phyloP scores from a whole-genome alignment of 2,797 vertebrate species.

The Periophthalmus magnuspinnatus region DNA sequence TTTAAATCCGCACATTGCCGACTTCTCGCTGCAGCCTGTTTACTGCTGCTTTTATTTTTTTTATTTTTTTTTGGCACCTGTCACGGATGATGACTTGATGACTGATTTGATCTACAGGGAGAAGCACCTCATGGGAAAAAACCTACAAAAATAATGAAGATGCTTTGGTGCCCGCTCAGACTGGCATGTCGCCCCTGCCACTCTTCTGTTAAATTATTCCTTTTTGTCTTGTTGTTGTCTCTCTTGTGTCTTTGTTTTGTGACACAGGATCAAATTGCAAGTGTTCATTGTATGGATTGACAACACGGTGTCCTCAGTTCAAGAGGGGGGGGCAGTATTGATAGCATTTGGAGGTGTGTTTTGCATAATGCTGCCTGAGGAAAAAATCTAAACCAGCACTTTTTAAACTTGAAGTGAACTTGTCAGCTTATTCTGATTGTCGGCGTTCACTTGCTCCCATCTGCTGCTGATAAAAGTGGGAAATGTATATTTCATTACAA shows the following conservation, averaged over 20 bases:
- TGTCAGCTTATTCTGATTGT: slow-evolving; percentile 30
- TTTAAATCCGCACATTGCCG: neutral
- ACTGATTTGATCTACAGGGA: slow-evolving; percentile 62
- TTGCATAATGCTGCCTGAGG: slow-evolving; percentile 68
- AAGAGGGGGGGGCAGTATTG: slow-evolving; percentile 51
- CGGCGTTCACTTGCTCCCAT: slow-evolving; percentile 18
- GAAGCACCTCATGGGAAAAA: slow-evolving; percentile 41
- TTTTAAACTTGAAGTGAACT: slow-evolving; percentile 25
- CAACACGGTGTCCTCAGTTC: slow-evolving; percentile 58
- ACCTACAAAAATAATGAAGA: slow-evolving; percentile 60
- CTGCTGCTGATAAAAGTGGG: slow-evolving; percentile 31
- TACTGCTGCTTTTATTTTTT: slow-evolving; percentile 15
- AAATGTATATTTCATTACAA: slow-evolving; percentile 38
- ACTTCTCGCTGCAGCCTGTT: slow-evolving; percentile 22
- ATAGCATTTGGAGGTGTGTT: slow-evolving; percentile 65
- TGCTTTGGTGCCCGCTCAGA: slow-evolving; percentile 34
- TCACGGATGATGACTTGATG: slow-evolving; percentile 63
- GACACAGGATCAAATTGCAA: slow-evolving; percentile 59
- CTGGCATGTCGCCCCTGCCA: slow-evolving; percentile 43
- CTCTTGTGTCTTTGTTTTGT: slow-evolving; percentile 52
- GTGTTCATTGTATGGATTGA: slow-evolving; percentile 44
- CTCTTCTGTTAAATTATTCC: slow-evolving; percentile 55
- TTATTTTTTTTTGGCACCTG: slow-evolving; percentile 12
- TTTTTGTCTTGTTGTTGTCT: slow-evolving; percentile 55
- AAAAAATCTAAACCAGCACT: slow-evolving; percentile 62